Percentiles rank a stretch among this genome's conserved stretches.
phyloP scores from a whole-genome alignment of 2,113 vertebrate species.

The Raphicerus campestris region DNA sequence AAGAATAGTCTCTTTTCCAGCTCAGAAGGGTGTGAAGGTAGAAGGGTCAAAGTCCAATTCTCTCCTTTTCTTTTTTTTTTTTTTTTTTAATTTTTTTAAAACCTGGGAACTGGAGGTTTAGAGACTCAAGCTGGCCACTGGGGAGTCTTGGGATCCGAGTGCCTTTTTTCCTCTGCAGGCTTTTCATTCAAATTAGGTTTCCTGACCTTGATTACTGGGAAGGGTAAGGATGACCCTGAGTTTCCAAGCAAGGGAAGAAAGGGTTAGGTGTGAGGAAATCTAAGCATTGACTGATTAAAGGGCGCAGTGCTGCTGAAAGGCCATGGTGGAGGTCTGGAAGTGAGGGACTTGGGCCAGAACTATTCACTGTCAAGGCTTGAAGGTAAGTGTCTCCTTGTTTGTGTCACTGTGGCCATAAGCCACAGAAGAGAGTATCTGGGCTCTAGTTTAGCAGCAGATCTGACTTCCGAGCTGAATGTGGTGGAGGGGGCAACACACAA shows the following conservation, averaged over 20 bases:
- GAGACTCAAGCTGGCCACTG: background rate
- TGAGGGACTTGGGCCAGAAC: background rate
- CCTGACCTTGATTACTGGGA: background rate
- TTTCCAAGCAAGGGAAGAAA: background rate
- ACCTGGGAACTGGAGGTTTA: background rate
- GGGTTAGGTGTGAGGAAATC: background rate
- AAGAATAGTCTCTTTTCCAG: background rate
- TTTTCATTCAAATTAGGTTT: conserved; percentile 28
- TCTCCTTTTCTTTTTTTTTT: background rate
- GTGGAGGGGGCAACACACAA: background rate
- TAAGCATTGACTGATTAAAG: background rate
- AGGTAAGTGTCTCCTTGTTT: background rate
- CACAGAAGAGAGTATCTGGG: background rate
- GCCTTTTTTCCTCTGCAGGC: background rate
- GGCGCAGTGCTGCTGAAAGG: background rate
- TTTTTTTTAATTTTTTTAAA: background rate
- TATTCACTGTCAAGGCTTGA: background rate
- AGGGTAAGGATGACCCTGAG: background rate
- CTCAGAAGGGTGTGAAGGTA: background rate
- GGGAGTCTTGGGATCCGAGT: background rate
- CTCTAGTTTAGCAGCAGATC: background rate
- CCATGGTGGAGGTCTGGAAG: background rate
- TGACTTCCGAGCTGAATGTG: background rate
- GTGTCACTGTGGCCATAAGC: background rate
- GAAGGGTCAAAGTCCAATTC: background rate